These are phyloP conservation scores for Hydrocynus forskahlii DNA, from an alignment of 2,797 vertebrate species.

Conservation along the genomic window DNA sequence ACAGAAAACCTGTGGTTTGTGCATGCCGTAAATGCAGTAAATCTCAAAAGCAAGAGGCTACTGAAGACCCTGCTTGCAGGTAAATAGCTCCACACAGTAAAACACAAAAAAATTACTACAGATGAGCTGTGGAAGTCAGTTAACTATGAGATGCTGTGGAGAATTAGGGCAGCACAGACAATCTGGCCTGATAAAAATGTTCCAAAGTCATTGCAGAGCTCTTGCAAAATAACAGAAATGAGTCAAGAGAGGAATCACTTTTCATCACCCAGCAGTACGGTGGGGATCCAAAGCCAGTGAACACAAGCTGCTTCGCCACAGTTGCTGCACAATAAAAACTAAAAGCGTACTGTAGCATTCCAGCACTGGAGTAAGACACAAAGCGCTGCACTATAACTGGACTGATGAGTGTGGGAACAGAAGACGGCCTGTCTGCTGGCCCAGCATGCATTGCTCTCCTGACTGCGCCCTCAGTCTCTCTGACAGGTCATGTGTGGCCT, in stretches of 20 bases:
- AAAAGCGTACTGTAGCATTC: constrained; percentile 27
- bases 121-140: neutral
- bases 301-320: constrained; percentile 24
- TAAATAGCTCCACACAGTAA: neutral
- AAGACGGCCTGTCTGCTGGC: constrained; percentile 44
- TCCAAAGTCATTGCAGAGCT: constrained; percentile 20
- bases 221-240: constrained; percentile 34
- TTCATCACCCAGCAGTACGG: constrained; percentile 26
- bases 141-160: neutral
- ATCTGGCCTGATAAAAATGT: neutral
- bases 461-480: constrained; percentile 41
- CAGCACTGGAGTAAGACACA: constrained; percentile 24
- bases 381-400: constrained; percentile 41
- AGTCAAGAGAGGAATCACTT: constrained; percentile 32
- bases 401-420: constrained; percentile 45
- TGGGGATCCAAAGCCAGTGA: constrained; percentile 33
- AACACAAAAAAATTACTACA: neutral
- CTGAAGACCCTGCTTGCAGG: neutral
- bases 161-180: constrained; percentile 7
- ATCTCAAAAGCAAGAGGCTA: neutral
- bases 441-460: constrained; percentile 45
- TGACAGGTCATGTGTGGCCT: constrained; percentile 57
- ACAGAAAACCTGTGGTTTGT: neutral
- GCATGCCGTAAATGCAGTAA: too few species aligned
- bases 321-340: constrained; percentile 36